These are phyloP conservation scores for Anthrax anthrax DNA, from an alignment of 2,888 invertebrate species.

Conservation along the genomic window DNA sequence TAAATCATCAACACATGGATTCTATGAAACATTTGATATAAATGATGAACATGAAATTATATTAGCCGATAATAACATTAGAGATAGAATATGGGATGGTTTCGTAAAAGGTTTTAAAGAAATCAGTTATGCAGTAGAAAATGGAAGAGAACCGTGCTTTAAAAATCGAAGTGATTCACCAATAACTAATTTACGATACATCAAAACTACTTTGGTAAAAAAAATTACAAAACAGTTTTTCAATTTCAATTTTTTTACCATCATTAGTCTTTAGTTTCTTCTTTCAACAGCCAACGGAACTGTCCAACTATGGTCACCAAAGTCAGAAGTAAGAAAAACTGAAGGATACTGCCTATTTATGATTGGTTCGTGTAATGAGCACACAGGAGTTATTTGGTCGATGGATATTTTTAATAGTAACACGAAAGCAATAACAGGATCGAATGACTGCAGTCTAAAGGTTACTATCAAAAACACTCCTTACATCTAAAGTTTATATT, in stretches of 20 bases:
- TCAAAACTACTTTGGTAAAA: conserved; percentile 22
- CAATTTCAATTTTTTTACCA: no score
- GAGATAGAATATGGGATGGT: conserved; percentile 27
- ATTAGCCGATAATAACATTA: conserved; percentile 25
- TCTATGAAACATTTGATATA: conserved; percentile 25
- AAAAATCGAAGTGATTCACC: conserved; percentile 22
- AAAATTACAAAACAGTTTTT: conserved; percentile 4
- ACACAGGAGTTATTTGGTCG: conserved; percentile 24
- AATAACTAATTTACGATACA: conserved; percentile 24
- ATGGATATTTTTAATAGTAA: conserved; percentile 20
- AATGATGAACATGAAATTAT: conserved; percentile 19
- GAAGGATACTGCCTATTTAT: conserved; percentile 24
- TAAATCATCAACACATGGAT: conserved; percentile 18
- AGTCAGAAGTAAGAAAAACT: conserved; percentile 21
- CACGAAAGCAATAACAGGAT: conserved; percentile 22
- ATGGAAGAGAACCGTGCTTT: conserved; percentile 18
- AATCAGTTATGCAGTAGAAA: conserved; percentile 13
- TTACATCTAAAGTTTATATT: no score
- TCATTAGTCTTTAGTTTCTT: conserved; percentile 17
- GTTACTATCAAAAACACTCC: no score
- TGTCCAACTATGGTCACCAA: conserved; percentile 30
- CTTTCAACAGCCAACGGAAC: conserved; percentile 22
- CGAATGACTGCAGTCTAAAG: conserved; percentile 24
- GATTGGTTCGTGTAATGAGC: conserved; percentile 24
- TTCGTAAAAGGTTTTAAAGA: conserved; percentile 26